Base-by-base conservation (phyloP, 1,140 invertebrate species). In the Conopomorpha cramerella region DNA sequence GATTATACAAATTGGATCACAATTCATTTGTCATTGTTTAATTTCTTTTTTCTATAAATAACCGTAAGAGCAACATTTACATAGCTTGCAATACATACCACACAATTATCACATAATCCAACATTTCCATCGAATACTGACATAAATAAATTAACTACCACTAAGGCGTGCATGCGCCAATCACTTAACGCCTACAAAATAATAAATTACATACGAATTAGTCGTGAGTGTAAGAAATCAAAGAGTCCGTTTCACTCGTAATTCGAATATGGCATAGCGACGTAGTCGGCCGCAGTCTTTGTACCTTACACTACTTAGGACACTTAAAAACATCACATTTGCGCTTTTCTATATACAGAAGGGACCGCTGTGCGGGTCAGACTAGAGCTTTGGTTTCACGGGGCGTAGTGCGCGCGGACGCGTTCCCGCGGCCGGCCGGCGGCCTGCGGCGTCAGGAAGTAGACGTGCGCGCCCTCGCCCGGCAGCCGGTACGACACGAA, bases 401-500 rank as follows among this genome's bases (percentile, higher is more conserved):
- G 65, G 60, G 77, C 59, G 66, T 76, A 72, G n/a, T n/a, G n/a
- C 51, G 76, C 48, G 54, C 50, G 51, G 57, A 63, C 38, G 54
- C 79, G 43, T 71, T 67, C 59, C 50, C 77, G 45, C 54, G 70
- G 39, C 45, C 68, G 46, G 51, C 86, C 85, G 4, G 88, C 74
- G 2, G 82, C 74, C 51, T 87, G 86, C 1, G 88, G 88, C 25
- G 88, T 87, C 23, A 90, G 60, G 73, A 89, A 89, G 56, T 90
- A 90, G 51, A 90, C 86, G 64, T 89, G 87, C 0, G 86, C 86
- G 1, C 81, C 84, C 23, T 81, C 81, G 0, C 86, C 86, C 0
- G 87, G 87, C 16, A 90, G 57, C 40, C 82, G 66, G 55, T 88
- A 89, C 0, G 85, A 84, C 38, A 88, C 84, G 41, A 83, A 83